Base-by-base conservation (phyloP, 1,140 invertebrate species). In the Antheraea pernyi region DNA sequence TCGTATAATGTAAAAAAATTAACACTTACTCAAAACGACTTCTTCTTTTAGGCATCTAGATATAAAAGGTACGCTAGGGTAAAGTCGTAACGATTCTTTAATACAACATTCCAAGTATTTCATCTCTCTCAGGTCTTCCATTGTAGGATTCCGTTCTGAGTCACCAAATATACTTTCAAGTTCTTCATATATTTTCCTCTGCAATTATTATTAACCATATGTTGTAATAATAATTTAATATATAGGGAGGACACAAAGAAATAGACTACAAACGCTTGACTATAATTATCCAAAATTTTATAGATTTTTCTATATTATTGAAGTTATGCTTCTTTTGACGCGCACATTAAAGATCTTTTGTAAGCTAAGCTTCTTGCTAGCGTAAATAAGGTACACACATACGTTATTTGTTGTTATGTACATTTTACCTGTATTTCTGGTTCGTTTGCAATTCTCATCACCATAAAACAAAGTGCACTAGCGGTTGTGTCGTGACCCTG, bases 91-190 rank as follows among this genome's bases (percentile, higher is more conserved):
- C 7, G 94, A 89, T 81, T 96, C 95, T 83, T 96, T 97, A 60
- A 97, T 94, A 69, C 95, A 95, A 75, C 94, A 94, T 75, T 97
- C 96, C 72, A 97, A 83, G 79, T 96, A 97, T 73, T 94, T 95
- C 94, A 97, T 93, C 70, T 94, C 87, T 65, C 91, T 83, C 53
- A 96, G 77, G 81, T 96, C 96, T 64, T 96, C 94, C 74, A 94
- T 91, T 0, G 94, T 95, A 0, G 94, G 88, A 4, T 81, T 75
- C 42, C 94, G 86, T 1, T 94, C 83, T 13, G 94, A 92, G 22
- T 88, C 85, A 8, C 89, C 89, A 67, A 83, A 83, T 59, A 86
- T 79, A 3, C 36, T 60, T 5, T 68, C n/a, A 10, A 82, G 65
- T 64, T 86, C 84, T 53, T 80, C 69, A 30, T 71, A 74, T 67